Evolutionary conservation across 30 jellyfish, hydroid and myxozoan genomes (phyloP).

Genomic region (Turritopsis rubra): DNA sequence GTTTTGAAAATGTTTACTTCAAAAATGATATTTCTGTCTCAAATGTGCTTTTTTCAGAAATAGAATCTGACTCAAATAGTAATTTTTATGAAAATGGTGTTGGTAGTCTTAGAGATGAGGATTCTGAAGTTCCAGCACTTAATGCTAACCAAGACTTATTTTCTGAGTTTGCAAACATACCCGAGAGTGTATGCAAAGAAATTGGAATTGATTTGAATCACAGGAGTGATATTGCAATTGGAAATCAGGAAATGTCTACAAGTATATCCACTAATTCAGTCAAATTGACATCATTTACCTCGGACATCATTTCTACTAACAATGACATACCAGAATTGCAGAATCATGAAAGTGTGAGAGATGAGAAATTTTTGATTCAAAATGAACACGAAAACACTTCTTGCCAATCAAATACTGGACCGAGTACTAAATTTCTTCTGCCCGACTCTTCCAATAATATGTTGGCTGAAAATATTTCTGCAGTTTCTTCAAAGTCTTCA

Average conservation of each 20-base stretch:
- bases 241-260: no score
- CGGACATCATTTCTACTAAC: neutral
- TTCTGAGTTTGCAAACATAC: neutral
- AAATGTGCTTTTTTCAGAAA: neutral
- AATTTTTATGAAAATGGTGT: neutral
- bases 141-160: neutral
- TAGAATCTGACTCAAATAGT: neutral
- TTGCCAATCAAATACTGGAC: neutral
- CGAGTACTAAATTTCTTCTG: neutral
- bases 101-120: neutral
- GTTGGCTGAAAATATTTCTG: neutral
- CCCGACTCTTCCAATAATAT: neutral
- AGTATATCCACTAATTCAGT: neutral
- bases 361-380: neutral
- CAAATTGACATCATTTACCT: neutral
- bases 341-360: neutral
- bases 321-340: neutral
- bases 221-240: no score
- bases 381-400: neutral
- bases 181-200: neutral
- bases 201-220: no score
- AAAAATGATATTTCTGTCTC: conserved; percentile 15
- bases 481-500: neutral
- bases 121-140: neutral
- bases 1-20: conserved; percentile 2